Evolutionary conservation across 2,797 vertebrate species (phyloP).

Genomic region (Alexandromys oeconomus): DNA sequence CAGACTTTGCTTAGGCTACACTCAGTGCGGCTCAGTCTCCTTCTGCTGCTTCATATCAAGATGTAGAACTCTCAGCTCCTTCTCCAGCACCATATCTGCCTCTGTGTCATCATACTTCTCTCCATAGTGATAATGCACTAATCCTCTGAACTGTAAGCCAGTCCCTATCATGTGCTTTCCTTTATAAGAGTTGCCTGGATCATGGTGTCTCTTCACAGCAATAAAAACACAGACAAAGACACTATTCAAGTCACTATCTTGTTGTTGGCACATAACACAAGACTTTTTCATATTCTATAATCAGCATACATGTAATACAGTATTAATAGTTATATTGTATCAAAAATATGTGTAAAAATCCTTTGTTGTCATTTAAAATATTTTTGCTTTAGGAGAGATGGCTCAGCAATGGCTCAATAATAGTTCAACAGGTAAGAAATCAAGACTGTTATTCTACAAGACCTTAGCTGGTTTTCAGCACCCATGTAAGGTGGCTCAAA

Average conservation of each 20-base stretch:
- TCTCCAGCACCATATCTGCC: background rate
- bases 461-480: background rate
- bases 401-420: background rate
- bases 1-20: background rate
- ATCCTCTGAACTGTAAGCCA: background rate
- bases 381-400: background rate
- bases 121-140: background rate
- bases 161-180: background rate
- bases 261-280: background rate
- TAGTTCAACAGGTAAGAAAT: background rate
- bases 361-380: conserved; percentile 35
- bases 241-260: background rate
- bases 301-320: background rate
- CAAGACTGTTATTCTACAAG: background rate
- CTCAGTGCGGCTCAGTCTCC: background rate
- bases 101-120: too few species aligned
- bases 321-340: conserved; percentile 30
- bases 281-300: conserved; percentile 9
- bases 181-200: background rate
- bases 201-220: background rate
- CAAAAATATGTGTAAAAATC: background rate
- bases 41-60: background rate
- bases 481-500: background rate
- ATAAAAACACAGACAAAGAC: background rate
- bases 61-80: background rate